phyloP scores from a whole-genome alignment of 2,113 vertebrate species.

The Phylloscopus trochilus region DNA sequence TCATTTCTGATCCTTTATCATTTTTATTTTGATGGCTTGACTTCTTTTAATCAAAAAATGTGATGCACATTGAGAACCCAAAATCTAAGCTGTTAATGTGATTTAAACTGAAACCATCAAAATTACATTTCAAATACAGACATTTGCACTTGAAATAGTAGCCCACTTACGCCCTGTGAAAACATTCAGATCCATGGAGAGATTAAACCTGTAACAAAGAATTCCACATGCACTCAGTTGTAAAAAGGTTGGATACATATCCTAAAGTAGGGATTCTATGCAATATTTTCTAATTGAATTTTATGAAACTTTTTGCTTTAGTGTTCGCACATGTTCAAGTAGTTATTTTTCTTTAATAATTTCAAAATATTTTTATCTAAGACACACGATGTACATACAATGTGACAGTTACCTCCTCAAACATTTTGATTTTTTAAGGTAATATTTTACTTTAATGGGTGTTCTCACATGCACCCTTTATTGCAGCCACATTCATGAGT shows the following conservation, averaged over 20 bases:
- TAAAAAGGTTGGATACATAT: background rate
- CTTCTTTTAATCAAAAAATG: background rate
- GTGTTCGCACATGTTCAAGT: background rate
- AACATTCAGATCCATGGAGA: background rate
- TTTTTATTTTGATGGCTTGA: constrained; percentile 36
- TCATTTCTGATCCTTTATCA: constrained; percentile 28
- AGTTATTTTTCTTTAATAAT: background rate
- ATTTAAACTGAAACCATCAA: background rate
- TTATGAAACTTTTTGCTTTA: background rate
- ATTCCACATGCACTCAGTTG: background rate
- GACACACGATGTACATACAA: fast-evolving
- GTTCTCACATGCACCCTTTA: fast-evolving
- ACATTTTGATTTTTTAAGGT: background rate
- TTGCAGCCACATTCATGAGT: fast-evolving
- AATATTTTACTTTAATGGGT: background rate
- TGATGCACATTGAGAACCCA: background rate
- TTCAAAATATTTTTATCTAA: background rate
- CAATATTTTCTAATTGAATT: background rate
- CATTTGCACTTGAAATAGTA: background rate
- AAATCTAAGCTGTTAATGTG: background rate
- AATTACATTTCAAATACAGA: background rate
- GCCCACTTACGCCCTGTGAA: background rate
- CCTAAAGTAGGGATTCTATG: background rate
- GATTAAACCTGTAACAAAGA: background rate
- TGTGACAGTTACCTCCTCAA: background rate